Evolutionary conservation across 2,113 vertebrate genomes (phyloP), one percentile per base, ranked within the genome.

Genomic region (Monarcha castaneiventris): DNA sequence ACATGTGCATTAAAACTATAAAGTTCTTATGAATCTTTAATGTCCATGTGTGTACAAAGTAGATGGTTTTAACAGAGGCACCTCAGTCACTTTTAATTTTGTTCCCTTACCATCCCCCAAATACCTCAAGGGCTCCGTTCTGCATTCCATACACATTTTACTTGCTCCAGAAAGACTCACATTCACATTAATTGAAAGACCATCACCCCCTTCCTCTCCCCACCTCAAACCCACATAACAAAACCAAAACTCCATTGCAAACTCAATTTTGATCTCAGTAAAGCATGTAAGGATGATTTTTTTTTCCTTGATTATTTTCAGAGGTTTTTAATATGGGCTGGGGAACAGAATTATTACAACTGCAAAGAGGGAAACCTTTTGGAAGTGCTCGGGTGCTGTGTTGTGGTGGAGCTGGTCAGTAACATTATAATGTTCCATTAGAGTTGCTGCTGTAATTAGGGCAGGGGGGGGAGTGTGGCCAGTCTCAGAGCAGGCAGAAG

Each of bases 1-100:
- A 88, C 88, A 78, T 96, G 87, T 91, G 74, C 94, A 90, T 87
- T 97, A 89, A 92, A 96, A 72, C 90, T 92, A 64, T 96, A 68
- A 92, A 90, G 64, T 87, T 44, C 79, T 92, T 90, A 92, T 96
- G 92, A 96, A 96, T 95, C 61, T 95, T 96, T 95, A 93, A 97
- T 41, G 44, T 84, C 84, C 79, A 29, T 90, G 55, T 88, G 75
- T 0, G 1, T 94, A 90, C 67, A 67, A 59, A 96, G 68, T 86
- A 49, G 67, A 81, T 84, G 55, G 17, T 83, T 96, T 95, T 95
- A 91, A 90, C 78, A 49, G 89, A 77, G 63, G 75, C 74, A 95
- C 51, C 91, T 96, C 87, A 85, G 82, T 83, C 58, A 72, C 73
- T 92, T 90, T 89, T 91, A 76, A 85, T 83, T 95, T 95, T 94